phyloP scores from a whole-genome alignment of 1,140 invertebrate genomes.

The Belonocnema kinseyi region DNA sequence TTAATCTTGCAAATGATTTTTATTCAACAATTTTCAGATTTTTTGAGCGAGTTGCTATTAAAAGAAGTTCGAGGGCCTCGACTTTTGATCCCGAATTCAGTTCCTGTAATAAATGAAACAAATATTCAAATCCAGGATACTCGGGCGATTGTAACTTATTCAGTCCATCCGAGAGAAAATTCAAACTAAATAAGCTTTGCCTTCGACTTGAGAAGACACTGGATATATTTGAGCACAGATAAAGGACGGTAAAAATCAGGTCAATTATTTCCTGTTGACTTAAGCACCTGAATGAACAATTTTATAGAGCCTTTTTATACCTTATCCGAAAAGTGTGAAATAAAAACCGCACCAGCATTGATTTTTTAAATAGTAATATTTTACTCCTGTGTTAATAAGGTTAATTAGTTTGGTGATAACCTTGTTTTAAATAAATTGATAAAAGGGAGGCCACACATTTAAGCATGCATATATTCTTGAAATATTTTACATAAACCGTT shows the following conservation, averaged over 20 bases:
- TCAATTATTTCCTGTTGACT: not conserved
- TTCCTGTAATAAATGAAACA: not conserved
- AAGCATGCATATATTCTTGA: not conserved
- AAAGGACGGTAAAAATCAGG: conserved; percentile 9
- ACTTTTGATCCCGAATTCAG: not conserved
- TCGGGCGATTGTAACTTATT: not conserved
- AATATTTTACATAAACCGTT: not conserved
- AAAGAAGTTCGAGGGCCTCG: too few species aligned
- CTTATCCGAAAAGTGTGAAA: not conserved
- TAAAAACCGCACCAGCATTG: not conserved
- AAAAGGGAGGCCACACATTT: not conserved
- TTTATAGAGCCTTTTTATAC: not conserved
- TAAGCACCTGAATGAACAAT: not conserved
- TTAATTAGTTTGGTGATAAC: too few species aligned
- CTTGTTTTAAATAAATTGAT: too few species aligned
- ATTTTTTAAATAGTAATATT: too few species aligned
- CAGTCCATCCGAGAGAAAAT: conserved; percentile 2
- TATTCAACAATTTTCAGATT: too few species aligned
- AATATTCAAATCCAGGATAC: not conserved
- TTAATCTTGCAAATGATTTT: not conserved
- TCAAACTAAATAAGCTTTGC: conserved; percentile 20
- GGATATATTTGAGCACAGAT: conserved; percentile 14
- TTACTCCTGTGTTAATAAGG: too few species aligned
- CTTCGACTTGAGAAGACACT: conserved; percentile 4
- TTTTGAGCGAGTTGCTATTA: not conserved